Evolutionary conservation across 2,888 invertebrate species (phyloP).

Genomic region (Dryococelus australis): DNA sequence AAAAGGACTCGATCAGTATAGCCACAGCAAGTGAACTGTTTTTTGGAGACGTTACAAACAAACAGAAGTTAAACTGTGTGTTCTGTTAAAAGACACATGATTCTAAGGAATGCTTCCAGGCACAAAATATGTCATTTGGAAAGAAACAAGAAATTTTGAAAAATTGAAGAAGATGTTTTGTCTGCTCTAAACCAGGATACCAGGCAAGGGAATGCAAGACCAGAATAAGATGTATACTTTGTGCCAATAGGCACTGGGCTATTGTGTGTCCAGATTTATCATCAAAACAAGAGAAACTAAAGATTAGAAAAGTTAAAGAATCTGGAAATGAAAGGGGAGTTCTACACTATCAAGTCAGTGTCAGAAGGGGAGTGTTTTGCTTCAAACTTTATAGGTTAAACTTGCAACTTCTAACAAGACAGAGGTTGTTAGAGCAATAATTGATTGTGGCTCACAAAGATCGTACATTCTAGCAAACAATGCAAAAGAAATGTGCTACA

Average conservation of each 20-base stretch:
- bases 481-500: background rate
- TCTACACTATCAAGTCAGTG: background rate
- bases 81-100: background rate
- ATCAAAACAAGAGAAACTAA: background rate
- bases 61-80: background rate
- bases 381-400: background rate
- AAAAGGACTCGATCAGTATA: background rate
- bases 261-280: conserved; percentile 5
- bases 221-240: background rate
- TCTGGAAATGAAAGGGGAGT: background rate
- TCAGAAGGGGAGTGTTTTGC: background rate
- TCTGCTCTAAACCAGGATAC: background rate
- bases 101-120: background rate
- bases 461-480: background rate
- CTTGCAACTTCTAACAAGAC: background rate
- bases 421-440: background rate
- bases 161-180: background rate
- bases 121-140: background rate
- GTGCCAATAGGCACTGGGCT: background rate
- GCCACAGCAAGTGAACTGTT: background rate
- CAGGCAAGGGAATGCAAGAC: background rate
- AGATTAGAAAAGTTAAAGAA: background rate
- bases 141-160: too few relatives aligned
- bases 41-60: background rate
- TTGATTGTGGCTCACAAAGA: too few relatives aligned